phyloP scores from a whole-genome alignment of 1,140 invertebrate species.

The Drosophila pectinifera region DNA sequence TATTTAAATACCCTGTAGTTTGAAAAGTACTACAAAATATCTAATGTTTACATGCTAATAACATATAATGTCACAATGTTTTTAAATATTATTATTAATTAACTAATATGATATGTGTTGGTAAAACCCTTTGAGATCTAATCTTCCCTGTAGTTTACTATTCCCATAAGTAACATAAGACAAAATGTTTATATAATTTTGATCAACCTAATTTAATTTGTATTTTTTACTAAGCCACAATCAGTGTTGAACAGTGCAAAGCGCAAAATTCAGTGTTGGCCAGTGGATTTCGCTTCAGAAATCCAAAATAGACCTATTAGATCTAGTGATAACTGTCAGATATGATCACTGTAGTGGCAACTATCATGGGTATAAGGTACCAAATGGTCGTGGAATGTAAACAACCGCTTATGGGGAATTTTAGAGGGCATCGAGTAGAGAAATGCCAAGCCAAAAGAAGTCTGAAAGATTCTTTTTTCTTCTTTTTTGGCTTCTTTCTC shows the following conservation, averaged over 20 bases:
- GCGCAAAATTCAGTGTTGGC: background rate
- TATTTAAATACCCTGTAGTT: constrained; percentile 11
- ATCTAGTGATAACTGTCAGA: background rate
- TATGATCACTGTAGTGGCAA: background rate
- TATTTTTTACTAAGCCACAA: background rate
- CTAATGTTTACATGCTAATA: no score
- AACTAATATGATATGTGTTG: no score
- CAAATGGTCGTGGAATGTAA: background rate
- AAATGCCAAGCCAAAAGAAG: constrained; percentile 42
- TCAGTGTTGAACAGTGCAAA: background rate
- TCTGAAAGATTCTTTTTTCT: constrained; percentile 40
- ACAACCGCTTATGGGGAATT: background rate
- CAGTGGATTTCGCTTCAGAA: background rate
- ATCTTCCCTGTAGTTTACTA: background rate
- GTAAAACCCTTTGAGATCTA: background rate
- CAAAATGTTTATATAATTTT: no score
- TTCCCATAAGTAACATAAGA: background rate
- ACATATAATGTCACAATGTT: no score
- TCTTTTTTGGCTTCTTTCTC: constrained; percentile 4
- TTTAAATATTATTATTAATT: no score
- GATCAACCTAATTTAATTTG: no score
- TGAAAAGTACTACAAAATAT: background rate
- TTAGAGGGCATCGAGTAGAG: constrained; percentile 22
- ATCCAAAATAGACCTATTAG: background rate
- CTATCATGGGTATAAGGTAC: background rate